Evolutionary conservation across 2,888 invertebrate species (phyloP), one percentile per base, ranked within the genome.

Genomic region (Cryptocephalus primarius): DNA sequence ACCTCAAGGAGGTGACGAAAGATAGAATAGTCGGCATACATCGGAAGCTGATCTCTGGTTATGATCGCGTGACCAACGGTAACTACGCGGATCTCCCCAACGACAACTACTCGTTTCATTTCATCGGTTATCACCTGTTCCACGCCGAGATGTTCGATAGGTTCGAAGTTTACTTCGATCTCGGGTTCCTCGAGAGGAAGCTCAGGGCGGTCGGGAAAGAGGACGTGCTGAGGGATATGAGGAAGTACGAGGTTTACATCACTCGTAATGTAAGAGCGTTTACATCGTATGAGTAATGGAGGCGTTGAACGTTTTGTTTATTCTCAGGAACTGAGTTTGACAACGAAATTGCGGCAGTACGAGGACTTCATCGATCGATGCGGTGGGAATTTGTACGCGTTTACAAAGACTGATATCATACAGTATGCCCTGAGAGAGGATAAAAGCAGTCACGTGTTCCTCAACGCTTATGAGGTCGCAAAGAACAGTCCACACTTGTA

Each of bases 31-130:
- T 68, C 49, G 70, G 69, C 45, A 64, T 79, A 49, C 85, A 86
- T 54, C 64, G 66, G 42, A 73, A 73, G 22, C 72, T 85, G 32
- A 66, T 86, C 4, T 70, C 73, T 11, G 76, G 75, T 44, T 85
- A 84, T 59, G 61, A 71, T 10, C 71, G 71, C 49, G 67, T 66
- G 12, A 76, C 75, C 40, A 60, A 68, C 0, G 64, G 68, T 8
- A 72, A 76, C 55, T 75, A 75, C 31, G 72, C 78, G 1, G 75
- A 78, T 47, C 72, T 86, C 12, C 77, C 79, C 0, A 75, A 82
- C 51, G 85, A 86, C 60, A 82, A 83, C 42, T 87, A 87, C 59
- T 83, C 84, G 56, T 80, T 79, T 9, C 82, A 77, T 33, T 84
- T 82, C 59, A 75, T 86, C 43, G 85, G 83, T 1, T 79, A 85